Evolutionary conservation across 2,113 vertebrate species (phyloP).

Genomic region (Pseudorectes ferrugineus): DNA sequence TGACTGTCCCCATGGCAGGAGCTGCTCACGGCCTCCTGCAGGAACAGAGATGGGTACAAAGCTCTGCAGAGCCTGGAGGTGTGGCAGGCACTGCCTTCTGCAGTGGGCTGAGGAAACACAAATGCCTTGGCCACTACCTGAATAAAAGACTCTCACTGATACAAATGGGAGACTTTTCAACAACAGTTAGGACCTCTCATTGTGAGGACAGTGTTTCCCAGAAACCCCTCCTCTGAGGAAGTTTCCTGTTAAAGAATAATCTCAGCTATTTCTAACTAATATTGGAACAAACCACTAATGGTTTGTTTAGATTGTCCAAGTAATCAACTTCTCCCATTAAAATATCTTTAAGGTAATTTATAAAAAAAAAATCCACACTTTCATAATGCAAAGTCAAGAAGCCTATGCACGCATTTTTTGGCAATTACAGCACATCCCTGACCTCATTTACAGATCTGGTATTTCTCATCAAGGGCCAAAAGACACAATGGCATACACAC

Average conservation of each 20-base stretch:
- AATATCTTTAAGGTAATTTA: neutral
- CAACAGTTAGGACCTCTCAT: neutral
- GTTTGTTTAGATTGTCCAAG: neutral
- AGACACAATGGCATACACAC: neutral
- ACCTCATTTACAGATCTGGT: neutral
- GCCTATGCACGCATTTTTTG: rapidly evolving
- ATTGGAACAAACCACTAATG: neutral
- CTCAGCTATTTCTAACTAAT: neutral
- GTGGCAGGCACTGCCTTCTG: neutral
- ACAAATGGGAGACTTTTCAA: neutral
- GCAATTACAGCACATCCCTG: neutral
- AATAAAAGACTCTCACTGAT: neutral
- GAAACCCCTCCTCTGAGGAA: neutral
- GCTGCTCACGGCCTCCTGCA: neutral
- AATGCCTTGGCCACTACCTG: neutral
- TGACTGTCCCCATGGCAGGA: neutral
- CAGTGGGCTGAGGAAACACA: neutral
- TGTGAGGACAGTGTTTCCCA: neutral
- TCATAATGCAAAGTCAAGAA: neutral
- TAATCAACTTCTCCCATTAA: neutral
- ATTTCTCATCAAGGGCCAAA: neutral
- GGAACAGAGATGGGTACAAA: neutral
- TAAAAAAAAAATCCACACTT: neutral
- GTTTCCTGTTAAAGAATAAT: neutral
- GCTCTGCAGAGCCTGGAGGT: neutral